Evolutionary conservation across 2,797 vertebrate genomes (phyloP), one percentile per base, ranked within the genome.

Genomic region (Chaetophractus vellerosus): DNA sequence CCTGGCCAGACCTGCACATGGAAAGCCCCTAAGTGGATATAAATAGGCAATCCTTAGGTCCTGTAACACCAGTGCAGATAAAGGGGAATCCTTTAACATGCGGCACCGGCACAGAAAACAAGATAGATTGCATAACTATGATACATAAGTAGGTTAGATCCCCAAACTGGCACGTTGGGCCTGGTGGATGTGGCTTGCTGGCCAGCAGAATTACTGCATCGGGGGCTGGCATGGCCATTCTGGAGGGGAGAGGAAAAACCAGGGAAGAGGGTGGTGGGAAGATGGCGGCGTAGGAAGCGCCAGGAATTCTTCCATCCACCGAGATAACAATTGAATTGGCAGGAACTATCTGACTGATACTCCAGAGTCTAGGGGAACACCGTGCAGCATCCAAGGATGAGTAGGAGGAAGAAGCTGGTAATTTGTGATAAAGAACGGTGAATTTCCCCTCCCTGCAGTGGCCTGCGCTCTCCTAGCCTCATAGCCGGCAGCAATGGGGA

Each of bases 1-100:
- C 66, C 24, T 74, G 36, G 83, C 69, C 63, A 74, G 87, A 45
- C 64, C 10, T 48, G 64, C 31, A 36, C 28, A 1, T 50, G 80
- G 90, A 94, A 95, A 96, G 52, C 52, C 87, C 83, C 24, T 83
- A 48, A 55, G 41, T n/a, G 14, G 61, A 79, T 94, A 19, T 63
- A 66, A 82, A 79, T 14, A 55, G 59, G 83, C 93, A 91, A 57
- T 88, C 86, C 69, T 75, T 63, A 69, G 79, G 6, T 89, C 45
- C 68, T 28, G 3, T 59, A 82, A 38, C 33, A 9, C 9, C 80
- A 81, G 86, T 81, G 16, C 36, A 91, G 75, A 66, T 71, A 75
- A 89, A 87, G 36, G 26, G 55, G 91, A 68, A 48, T 79, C 95
- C 63, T 66, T 78, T 88, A 93, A 74, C 33, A n/a, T 21, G 63